Conservation (phyloP, 2,797 vertebrate species). For the Mus spretus region DNA sequence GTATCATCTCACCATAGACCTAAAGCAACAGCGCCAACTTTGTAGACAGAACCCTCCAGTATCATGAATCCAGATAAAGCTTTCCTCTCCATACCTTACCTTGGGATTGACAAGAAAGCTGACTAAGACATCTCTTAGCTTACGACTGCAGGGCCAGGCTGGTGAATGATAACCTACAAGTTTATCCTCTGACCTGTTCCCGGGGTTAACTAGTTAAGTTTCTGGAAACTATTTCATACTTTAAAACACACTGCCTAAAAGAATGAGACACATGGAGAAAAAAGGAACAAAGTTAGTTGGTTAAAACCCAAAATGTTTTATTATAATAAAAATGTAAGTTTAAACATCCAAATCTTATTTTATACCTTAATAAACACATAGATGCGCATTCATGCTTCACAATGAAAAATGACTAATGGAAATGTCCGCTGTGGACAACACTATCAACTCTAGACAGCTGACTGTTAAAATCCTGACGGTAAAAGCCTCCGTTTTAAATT, state of each 20-base stretch:
- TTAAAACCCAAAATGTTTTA: conserved; percentile 26
- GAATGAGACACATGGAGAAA: background rate
- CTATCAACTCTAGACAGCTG: conserved; percentile 55
- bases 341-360: background rate
- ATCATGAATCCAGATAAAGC: background rate
- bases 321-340: background rate
- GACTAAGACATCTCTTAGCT: background rate
- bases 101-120: background rate
- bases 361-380: conserved; percentile 10
- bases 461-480: conserved; percentile 48
- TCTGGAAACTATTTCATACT: background rate
- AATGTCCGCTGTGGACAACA: background rate
- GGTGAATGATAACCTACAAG: background rate
- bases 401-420: conserved; percentile 42
- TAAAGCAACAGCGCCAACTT: background rate
- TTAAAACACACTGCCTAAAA: background rate
- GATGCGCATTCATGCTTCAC: background rate
- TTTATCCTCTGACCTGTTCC: background rate
- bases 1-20: background rate
- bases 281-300: conserved; percentile 3
- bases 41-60: background rate
- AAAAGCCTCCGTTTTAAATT: conserved; percentile 25
- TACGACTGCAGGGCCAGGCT: background rate
- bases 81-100: background rate
- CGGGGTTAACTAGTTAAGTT: background rate